These are phyloP conservation scores for Pipra filicauda DNA, from an alignment of 2,113 vertebrate species.

Conservation along the genomic window DNA sequence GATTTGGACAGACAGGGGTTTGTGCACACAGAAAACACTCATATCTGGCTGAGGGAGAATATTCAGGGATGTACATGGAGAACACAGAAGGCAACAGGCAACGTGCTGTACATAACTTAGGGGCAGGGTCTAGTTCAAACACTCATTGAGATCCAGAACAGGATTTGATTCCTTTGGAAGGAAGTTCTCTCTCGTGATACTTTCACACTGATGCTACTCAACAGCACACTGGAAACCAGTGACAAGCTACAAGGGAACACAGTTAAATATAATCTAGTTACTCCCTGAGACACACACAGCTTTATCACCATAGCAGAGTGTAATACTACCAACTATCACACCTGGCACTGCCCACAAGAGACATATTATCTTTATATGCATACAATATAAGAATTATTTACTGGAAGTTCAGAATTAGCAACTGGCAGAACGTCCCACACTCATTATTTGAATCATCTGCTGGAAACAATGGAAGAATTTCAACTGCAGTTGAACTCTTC, in stretches of 20 bases:
- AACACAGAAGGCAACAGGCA: background rate
- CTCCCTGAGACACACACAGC: background rate
- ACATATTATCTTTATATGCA: background rate
- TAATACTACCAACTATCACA: background rate
- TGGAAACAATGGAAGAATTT: conserved; percentile 47
- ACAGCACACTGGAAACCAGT: background rate
- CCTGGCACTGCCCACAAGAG: background rate
- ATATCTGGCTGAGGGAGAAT: conserved; percentile 54
- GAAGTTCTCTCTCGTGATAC: background rate
- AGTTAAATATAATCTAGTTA: too few species aligned
- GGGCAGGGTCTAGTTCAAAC: background rate
- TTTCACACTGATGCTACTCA: background rate
- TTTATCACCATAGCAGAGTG: background rate
- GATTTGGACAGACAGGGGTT: background rate
- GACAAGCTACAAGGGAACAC: background rate
- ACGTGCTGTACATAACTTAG: background rate
- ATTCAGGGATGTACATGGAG: conserved; percentile 33
- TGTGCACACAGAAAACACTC: conserved; percentile 57
- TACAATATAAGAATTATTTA: background rate
- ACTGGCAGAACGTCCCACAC: background rate
- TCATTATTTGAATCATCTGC: conserved; percentile 46
- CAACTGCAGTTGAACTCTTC: conserved; percentile 36
- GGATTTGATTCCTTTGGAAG: background rate
- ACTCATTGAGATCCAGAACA: background rate
- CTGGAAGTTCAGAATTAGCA: background rate